Percentiles rank a stretch among this genome's conserved stretches.
phyloP scores from a whole-genome alignment of 2,113 vertebrate genomes.

The Brachionichthys hirsutus region DNA sequence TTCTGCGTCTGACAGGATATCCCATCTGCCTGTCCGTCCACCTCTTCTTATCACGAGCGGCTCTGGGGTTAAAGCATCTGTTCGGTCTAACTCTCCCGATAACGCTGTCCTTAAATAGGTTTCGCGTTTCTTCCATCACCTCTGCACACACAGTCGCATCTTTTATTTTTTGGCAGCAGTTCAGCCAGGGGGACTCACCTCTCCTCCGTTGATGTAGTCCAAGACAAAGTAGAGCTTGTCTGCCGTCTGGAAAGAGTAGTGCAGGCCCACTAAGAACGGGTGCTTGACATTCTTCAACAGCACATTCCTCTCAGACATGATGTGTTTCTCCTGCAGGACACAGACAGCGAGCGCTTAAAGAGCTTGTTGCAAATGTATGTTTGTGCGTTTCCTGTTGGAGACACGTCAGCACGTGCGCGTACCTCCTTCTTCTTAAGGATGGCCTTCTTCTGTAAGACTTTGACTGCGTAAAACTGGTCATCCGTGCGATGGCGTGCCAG shows the following conservation, averaged over 20 bases:
- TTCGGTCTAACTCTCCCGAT: background rate
- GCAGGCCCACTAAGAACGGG: constrained; percentile 95
- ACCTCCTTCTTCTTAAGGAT: constrained; percentile 99
- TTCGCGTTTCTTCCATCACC: background rate
- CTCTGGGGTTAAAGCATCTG: constrained; percentile 2
- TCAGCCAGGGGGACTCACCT: constrained; percentile 80
- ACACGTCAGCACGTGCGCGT: constrained; percentile 1
- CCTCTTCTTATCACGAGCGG: constrained; percentile 21
- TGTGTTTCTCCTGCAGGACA: constrained; percentile 92
- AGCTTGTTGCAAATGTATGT: background rate
- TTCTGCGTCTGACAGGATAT: constrained; percentile 59
- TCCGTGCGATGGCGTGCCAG: constrained; percentile 93
- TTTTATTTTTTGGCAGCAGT: background rate
- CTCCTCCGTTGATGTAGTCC: constrained; percentile 98
- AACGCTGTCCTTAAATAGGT: constrained; percentile 30
- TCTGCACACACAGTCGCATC: background rate
- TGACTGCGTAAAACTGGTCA: constrained; percentile 95
- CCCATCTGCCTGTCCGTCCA: constrained; percentile 50
- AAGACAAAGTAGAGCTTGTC: constrained; percentile 96
- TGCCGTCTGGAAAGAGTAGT: constrained; percentile 97
- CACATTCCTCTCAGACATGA: constrained; percentile 98
- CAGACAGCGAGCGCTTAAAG: constrained; percentile 14
- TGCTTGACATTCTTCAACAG: constrained; percentile 97
- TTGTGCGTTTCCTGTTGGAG: no score
- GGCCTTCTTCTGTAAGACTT: constrained; percentile 97